Base-by-base conservation (phyloP, 2,888 invertebrate species). In the Diogma glabrata region DNA sequence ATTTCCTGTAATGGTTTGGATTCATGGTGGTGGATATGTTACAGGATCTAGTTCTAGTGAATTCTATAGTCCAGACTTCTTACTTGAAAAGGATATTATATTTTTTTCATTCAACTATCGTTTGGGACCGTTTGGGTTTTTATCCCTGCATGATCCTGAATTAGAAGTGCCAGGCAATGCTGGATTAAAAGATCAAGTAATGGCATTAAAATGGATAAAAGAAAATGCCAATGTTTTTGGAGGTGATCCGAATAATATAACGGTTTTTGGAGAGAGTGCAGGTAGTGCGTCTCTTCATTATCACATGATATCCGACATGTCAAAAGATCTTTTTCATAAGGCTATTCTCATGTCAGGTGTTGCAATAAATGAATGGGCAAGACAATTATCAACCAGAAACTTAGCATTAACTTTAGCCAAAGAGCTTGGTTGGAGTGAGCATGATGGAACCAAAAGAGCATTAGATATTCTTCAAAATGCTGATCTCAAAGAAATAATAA, bases 11-110 rank as follows among this genome's bases (percentile, higher is more conserved):
- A 66, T 75, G 69, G 67, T 75, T 4, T 75, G 70, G 66, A 71
- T 75, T 48, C 72, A 71, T 58, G 75, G 75, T 1, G 75, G 75
- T 3, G 73, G 70, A 10, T 74, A 71, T 54, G 67, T 67, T 52
- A 61, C 64, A 16, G 73, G 73, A 17, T 71, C 71, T n/a, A 69
- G 71, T 12, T 60, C 69, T 50, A 63, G 65, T 10, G 64, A 64
- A 33, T 60, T 65, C 57, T 67, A 67, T 54, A 71, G 73, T 36
- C 73, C 74, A 0, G 72, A 73, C 54, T 71, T 67, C 55, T 63
- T 75, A 2, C 63, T 75, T 61, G 64, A 67, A 30, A 69, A 72
- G 57, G 72, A 73, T 57, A 60, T 75, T 16, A 65, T 75, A 7
- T 5, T 43, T n/a, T 43, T 43, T n/a, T 22, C 43, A 3, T 43